Evolutionary conservation across 2,888 invertebrate genomes (phyloP), one percentile per base, ranked within the genome.

Genomic region (Machimus rusticus): DNA sequence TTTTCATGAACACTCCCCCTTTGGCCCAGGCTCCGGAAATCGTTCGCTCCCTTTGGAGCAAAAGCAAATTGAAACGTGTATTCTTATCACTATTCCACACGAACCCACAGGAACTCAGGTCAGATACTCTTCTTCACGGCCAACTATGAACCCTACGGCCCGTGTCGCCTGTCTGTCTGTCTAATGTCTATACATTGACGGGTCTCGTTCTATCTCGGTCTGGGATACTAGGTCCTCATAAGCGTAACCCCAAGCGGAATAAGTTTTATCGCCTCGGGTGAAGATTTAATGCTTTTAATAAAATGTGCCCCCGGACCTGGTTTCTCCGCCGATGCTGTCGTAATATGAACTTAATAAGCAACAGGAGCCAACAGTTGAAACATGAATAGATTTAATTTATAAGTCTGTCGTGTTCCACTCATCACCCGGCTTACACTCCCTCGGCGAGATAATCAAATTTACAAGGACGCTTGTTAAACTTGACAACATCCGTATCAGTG

Each of bases 281-380:
- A 85, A 85, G 85, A 85, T 85, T 85, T 85, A 74, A 85, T 85
- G 74, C 74, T 85, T 85, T 85, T 85, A 85, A 85, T 85, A 85
- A 85, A 85, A 74, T 85, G 85, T 74, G 74, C 74, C 85, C 85
- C 74, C 66, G 85, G 74, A 74, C 85, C 31, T 55, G 19, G 51
- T 43, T 39, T 43, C 85, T 85, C 85, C 39, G n/a, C 3, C 51
- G 74, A 43, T 74, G 74, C 85, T 84, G 84, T 66, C 85, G 85
- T 85, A 74, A 85, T 74, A 74, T 74, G 46, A 85, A 28, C 51
- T 85, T 74, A 85, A 74, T 46, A 85, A 85, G 85, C 85, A 85
- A 85, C 46, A 85, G 74, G 85, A 85, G 85, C 74, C 85, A 74
- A 74, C n/a, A 66, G 19, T 37, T 43, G 31, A 85, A 55, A 85